Base-by-base conservation (phyloP, 2,113 vertebrate species). In the Cryptomyrus ogoouensis region DNA sequence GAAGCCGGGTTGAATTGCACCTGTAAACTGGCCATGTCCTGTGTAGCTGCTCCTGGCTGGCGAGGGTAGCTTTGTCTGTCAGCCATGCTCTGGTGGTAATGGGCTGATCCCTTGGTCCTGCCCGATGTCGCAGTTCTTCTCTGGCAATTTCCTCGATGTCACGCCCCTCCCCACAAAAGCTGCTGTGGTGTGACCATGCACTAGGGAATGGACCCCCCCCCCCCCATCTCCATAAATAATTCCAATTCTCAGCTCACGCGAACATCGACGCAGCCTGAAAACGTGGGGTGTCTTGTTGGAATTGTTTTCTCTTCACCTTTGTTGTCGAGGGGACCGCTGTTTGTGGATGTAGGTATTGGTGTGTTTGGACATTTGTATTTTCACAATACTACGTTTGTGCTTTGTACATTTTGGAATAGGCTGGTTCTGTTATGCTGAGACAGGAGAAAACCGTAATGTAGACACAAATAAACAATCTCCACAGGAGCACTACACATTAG, bases 221-320 rank as follows among this genome's bases (percentile, higher is more conserved):
- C 80, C 1, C 44, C 21, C 70, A 91, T 91, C 89, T 92, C 90
- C 90, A 91, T 91, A 91, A 90, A 91, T 90, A 89, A 87, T 91
- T 88, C 91, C 31, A 52, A 88, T 83, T 90, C 77, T 90, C 89
- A 35, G 88, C 90, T 86, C 88, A 49, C 15, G 47, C 27, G 15
- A 86, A 90, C 86, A 88, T 90, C 91, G 83, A 90, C 90, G 31
- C 83, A 39, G 89, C 74, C 83, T 77, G 84, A 89, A 80, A 77
- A 89, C 24, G 44, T 66, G 85, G 91, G 86, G 88, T 5, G 77
- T 50, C 35, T 47, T 88, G 47, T 88, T 91, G 52, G 70, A 77
- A 87, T 92, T 86, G 90, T 90, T 92, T 91, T 91, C 89, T 92
- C 13, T 80, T 19, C 80, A 56, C 5, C 50, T 47, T 77, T 17